Evolutionary conservation across 1,140 invertebrate species (phyloP), one percentile per base, ranked within the genome.

Genomic region (Popillia japonica): DNA sequence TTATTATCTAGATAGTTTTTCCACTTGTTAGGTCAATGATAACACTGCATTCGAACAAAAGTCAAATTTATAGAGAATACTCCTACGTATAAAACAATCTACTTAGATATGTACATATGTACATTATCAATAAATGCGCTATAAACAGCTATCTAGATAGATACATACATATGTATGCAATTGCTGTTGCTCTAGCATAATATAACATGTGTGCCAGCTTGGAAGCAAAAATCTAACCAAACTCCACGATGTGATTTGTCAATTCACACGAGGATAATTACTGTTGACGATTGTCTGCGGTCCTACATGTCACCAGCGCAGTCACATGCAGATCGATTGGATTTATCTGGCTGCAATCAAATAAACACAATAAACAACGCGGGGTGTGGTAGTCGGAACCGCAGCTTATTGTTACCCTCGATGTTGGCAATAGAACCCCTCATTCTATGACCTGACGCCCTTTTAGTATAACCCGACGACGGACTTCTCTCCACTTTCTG

Each of bases 291-390:
- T 23, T 42, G 44, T 48, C 74, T 48, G 74, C 20, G 40, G 74
- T 75, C 40, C 27, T 7, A 34, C 72, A 40, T n/a, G 74, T 73
- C 72, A 73, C 72, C 72, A 73, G n/a, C 72, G 27, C 72, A 40
- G 72, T 40, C 72, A 73, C 72, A 73, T 73, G 72, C 72, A 73
- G 72, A 73, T 73, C 72, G 20, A 55, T 55, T 8, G 34, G 44
- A 75, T 75, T 75, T 75, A 75, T 75, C 41, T 40, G 41, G 8
- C 74, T 48, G 40, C 74, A 75, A 75, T 75, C 74, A 55, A 75
- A 75, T 75, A 75, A 75, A 75, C 44, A 75, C 44, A 75, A 75
- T 23, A 75, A 75, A 75, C 74, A 75, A 75, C 74, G 23, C 72
- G 41, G 74, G 74, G 44, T 44, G 42, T 27, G 40, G 40, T 23